Evolutionary conservation across 2,888 invertebrate species (phyloP).

Genomic region (Phymatocera aterrima): DNA sequence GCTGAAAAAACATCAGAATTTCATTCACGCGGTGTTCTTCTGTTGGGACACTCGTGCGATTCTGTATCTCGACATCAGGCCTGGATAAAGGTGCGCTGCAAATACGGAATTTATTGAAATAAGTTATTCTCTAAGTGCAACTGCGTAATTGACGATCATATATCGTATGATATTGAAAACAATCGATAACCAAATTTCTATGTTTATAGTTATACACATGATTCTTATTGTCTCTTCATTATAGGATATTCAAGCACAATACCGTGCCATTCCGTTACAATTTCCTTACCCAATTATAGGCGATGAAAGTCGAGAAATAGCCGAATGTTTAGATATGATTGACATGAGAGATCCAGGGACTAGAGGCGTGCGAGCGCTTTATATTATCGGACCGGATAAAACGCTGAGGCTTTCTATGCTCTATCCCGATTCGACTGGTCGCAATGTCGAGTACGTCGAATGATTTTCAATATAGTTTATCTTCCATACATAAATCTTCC

Average conservation of each 20-base stretch:
- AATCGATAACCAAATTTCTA: background rate
- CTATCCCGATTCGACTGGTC: constrained; percentile 81
- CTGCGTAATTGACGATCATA: background rate
- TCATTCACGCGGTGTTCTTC: constrained; percentile 75
- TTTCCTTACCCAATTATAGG: constrained; percentile 79
- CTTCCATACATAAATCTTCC: background rate
- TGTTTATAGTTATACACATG: too few species aligned
- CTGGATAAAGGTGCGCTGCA: constrained; percentile 77
- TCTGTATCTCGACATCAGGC: constrained; percentile 76
- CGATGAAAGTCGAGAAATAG: constrained; percentile 77
- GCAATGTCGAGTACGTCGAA: constrained; percentile 78
- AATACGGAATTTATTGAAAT: too few species aligned
- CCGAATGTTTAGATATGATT: constrained; percentile 77
- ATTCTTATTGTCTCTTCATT: constrained; percentile 14
- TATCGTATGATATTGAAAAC: background rate
- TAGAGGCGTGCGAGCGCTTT: constrained; percentile 76
- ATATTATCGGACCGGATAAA: constrained; percentile 79
- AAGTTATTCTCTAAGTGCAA: background rate
- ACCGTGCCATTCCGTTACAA: constrained; percentile 66
- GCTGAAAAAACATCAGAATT: constrained; percentile 75
- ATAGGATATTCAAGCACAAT: constrained; percentile 70
- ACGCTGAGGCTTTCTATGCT: constrained; percentile 78
- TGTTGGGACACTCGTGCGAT: constrained; percentile 79
- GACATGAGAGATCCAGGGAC: constrained; percentile 77
- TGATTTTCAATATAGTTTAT: background rate